phyloP scores from a whole-genome alignment of 1,140 invertebrate genomes.

The Himalopsyche phryganea region DNA sequence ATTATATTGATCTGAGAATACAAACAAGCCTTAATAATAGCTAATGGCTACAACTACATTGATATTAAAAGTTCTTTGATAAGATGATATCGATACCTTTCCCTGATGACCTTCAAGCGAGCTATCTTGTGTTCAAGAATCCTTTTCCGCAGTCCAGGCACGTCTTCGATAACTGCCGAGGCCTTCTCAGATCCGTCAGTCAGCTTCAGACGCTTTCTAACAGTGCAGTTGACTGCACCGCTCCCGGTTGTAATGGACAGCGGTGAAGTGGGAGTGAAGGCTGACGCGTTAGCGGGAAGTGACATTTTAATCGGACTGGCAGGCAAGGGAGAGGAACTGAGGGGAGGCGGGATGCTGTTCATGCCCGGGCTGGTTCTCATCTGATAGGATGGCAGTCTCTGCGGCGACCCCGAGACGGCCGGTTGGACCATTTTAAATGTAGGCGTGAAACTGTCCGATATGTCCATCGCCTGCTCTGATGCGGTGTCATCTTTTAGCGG shows the following conservation, averaged over 20 bases:
- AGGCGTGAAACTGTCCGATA: conserved; percentile 6
- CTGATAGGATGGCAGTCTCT: background rate
- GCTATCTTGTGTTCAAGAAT: conserved; percentile 51
- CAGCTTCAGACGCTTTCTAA: conserved; percentile 44
- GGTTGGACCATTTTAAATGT: background rate
- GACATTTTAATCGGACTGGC: background rate
- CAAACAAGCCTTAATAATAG: too few relatives aligned
- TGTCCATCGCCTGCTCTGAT: conserved; percentile 25
- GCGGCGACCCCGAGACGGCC: background rate
- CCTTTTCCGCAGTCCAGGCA: conserved; percentile 39
- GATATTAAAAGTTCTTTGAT: too few relatives aligned
- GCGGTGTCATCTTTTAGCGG: conserved; percentile 19
- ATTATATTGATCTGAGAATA: too few relatives aligned
- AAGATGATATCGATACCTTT: too few relatives aligned
- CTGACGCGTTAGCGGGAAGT: background rate
- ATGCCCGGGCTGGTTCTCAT: conserved; percentile 7
- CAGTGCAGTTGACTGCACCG: conserved; percentile 38
- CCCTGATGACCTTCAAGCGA: conserved; percentile 46
- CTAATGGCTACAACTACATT: too few relatives aligned
- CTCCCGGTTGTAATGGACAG: conserved; percentile 28
- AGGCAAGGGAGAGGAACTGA: background rate
- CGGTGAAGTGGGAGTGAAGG: conserved; percentile 8
- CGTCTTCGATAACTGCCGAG: conserved; percentile 38
- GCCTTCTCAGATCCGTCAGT: conserved; percentile 40
- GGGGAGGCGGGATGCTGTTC: background rate